A percentile compares a stretch with the other conserved stretches of the same genome.
Conservation (phyloP, 35 echinoderm and acorn worm genomes). For the Heliocidaris erythrogramma region DNA sequence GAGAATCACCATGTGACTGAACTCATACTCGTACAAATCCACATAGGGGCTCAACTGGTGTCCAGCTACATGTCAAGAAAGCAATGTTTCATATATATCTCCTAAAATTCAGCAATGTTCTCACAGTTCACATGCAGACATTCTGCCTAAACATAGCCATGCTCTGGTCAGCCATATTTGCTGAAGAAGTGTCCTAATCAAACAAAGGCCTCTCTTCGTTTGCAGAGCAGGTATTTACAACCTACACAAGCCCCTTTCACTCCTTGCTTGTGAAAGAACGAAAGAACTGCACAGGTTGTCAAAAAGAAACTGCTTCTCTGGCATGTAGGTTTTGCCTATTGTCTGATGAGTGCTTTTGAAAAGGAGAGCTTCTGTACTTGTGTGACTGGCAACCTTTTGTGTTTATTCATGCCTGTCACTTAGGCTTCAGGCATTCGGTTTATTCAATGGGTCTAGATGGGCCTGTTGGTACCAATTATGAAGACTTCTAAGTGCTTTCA, state of each 20-base stretch:
- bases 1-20: too few relatives aligned
- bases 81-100: background rate
- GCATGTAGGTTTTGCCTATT: background rate
- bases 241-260: background rate
- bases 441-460: background rate
- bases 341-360: background rate
- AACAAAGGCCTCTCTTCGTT: background rate
- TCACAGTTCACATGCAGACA: background rate
- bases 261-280: background rate
- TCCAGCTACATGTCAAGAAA: too few relatives aligned
- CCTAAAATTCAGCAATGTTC: too few relatives aligned
- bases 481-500: background rate
- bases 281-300: background rate
- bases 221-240: background rate
- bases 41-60: background rate
- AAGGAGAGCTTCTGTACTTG: background rate
- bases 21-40: background rate
- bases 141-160: background rate
- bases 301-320: background rate
- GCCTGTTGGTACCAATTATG: background rate
- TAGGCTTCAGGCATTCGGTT: background rate
- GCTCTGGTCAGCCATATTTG: background rate
- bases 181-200: background rate
- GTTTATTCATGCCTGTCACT: background rate
- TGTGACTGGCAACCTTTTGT: slow-evolving; percentile 8